These are phyloP conservation scores for Aurelia coerulea DNA, from an alignment of 30 jellyfish, hydroid and myxozoan genomes.

Conservation along the genomic window DNA sequence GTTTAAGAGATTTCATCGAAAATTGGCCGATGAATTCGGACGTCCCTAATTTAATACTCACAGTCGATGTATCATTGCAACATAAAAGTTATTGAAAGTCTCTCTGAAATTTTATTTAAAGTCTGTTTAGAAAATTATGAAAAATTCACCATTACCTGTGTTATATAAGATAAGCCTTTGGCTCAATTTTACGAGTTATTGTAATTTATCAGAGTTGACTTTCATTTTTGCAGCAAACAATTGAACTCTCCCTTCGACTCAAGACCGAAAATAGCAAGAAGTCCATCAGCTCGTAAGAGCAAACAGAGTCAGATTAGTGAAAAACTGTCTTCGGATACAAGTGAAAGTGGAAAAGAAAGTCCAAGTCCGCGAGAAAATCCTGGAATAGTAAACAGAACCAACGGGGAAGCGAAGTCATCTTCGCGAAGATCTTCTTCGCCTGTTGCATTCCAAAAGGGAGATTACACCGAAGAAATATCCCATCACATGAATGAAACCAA, in stretches of 20 bases:
- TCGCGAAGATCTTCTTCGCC: background rate
- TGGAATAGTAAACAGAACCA: background rate
- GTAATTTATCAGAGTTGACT: background rate
- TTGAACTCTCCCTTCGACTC: constrained; percentile 72
- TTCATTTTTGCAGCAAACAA: constrained; percentile 13
- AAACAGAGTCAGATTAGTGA: constrained; percentile 28
- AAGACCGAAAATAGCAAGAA: constrained; percentile 72
- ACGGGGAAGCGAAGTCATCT: background rate
- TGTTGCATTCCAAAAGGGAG: background rate
- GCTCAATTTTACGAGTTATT: background rate
- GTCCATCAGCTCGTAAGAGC: constrained; percentile 79
- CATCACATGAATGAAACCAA: background rate
- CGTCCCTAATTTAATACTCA: no score
- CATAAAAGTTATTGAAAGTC: no score
- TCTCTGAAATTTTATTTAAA: no score
- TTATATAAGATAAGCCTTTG: background rate
- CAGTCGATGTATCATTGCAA: no score
- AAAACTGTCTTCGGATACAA: constrained; percentile 59
- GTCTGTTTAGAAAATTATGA: background rate
- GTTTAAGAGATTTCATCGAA: no score
- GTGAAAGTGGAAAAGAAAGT: constrained; percentile 60
- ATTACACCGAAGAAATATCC: background rate
- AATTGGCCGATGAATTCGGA: no score
- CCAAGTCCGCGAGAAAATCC: constrained; percentile 47
- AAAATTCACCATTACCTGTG: no score